Evolutionary conservation across 2,888 invertebrate genomes (phyloP), one percentile per base, ranked within the genome.

Genomic region (Scaeva pyrastri): DNA sequence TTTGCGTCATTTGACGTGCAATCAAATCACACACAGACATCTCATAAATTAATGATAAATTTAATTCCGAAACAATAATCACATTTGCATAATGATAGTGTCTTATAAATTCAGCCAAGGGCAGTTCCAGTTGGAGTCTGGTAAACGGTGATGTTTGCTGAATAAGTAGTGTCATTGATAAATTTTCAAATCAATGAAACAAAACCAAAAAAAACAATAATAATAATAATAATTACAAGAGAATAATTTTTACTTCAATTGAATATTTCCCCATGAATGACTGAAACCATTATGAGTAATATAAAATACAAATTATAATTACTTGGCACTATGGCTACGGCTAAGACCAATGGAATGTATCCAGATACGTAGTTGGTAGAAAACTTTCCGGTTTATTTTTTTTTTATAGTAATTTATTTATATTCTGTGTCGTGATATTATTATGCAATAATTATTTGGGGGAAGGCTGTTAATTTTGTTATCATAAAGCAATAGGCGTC

Each of bases 401-500:
- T 36, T 16, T 66, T 77, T 77, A 23, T 36, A 14, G 52, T 52
- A 52, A n/a, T 31, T 8, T 60, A 52, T 60, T 52, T 74, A 0
- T 36, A 0, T 66, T 45, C 45, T 48, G 19, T 52, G 7, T 19
- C 23, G 43, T 36, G 21, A 12, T 31, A 68, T 76, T 68, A 77
- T 68, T 68, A 77, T 68, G 68, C 73, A 83, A 77, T 73, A 71
- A 45, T 21, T 66, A 45, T 62, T 43, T 78, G 56, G 31, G 66
- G 52, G 70, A 79, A 84, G 83, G 83, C 70, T 71, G 70, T 68
- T 68, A 36, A 52, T 50, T 73, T 74, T 74, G 74, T 73, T 75
- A 75, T 84, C 74, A 55, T 64, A 84, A 82, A 39, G 71, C 76
- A 77, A 82, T 66, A 72, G 26, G 26, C 31, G 83, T 84, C 83